Base-by-base conservation (phyloP, 23 tunicate genomes). In the Clavelina lepadiformis region DNA sequence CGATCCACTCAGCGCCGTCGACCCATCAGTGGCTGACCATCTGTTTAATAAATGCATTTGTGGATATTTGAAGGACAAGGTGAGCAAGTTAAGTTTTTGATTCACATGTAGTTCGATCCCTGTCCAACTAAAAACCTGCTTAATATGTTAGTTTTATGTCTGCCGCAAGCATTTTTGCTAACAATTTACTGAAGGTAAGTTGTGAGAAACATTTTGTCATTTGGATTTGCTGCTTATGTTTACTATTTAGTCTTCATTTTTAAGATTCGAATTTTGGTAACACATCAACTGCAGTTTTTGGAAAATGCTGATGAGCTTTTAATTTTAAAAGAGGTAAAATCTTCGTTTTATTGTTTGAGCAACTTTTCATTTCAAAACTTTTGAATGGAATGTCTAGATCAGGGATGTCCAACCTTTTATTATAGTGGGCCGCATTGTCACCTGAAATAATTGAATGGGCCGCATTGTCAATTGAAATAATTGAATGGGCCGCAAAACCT, bases 1-100 rank as follows among this genome's bases (percentile, higher is more conserved):
- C 52, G 98, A 92, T 67, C 98, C 98, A 27, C 70, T 92, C 32
- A 67, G 86, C 56, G 98, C 98, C 4, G 87, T 92, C 24, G 98
- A 92, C 73, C 53, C 82, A 1, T 15, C 66, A 19, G 98, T 92
- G 36, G 98, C 86, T 1, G 51, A 76, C 23, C 71, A 88, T 50
- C 32, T 88, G 15, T 88, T 79, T 49, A 46, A 69, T 20, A 31
- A 74, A 20, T 88, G 96, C 53, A 88, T 88, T 25, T 89, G 86
- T 56, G 80, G 80, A 1, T 46, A 52, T 45, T 8, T 88, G 72
- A 73, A 67, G 56, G 41, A 85, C 27, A 85, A 74, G 68, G 96
- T 80, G 2, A 29, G 81, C 3, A 2, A 5, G 7, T 18, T 35
- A 5, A 35, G 6, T n/a, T n/a, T n/a, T n/a, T n/a, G n/a, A n/a